Percentiles rank a stretch among this genome's conserved stretches.
phyloP scores from a whole-genome alignment of 2,797 vertebrate genomes.

The Silurus lanzhouensis region DNA sequence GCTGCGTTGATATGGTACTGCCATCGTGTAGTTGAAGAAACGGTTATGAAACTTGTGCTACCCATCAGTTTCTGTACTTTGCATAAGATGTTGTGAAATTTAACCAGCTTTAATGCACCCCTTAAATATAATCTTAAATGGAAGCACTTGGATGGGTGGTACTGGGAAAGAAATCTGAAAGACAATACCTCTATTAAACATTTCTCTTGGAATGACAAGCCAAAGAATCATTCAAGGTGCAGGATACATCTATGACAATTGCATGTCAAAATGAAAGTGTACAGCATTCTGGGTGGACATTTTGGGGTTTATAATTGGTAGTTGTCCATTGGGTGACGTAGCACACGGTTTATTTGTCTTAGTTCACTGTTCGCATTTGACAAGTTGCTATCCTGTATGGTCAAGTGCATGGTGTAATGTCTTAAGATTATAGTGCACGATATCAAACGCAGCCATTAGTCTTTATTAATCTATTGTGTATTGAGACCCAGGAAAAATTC shows the following conservation, averaged over 20 bases:
- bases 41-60: neutral
- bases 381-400: neutral
- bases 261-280: neutral
- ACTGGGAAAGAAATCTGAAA: neutral
- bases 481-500: neutral
- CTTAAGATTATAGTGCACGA: slow-evolving; percentile 10
- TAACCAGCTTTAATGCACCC: neutral
- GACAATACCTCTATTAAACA: neutral
- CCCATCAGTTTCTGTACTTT: neutral
- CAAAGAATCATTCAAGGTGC: neutral
- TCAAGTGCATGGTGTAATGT: neutral
- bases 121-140: neutral
- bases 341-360: neutral
- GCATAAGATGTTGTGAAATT: neutral
- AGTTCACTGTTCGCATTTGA: neutral
- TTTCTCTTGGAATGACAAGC: neutral
- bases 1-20: neutral
- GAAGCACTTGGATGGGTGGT: neutral
- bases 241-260: neutral
- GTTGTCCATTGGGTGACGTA: neutral
- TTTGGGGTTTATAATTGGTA: neutral
- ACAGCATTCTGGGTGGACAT: neutral
- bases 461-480: neutral
- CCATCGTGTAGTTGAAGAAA: neutral
- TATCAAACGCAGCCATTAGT: neutral